Percentiles rank a stretch among this genome's conserved stretches.
Conservation (phyloP, 2,888 invertebrate genomes). For the Xanthorhoe designata region DNA sequence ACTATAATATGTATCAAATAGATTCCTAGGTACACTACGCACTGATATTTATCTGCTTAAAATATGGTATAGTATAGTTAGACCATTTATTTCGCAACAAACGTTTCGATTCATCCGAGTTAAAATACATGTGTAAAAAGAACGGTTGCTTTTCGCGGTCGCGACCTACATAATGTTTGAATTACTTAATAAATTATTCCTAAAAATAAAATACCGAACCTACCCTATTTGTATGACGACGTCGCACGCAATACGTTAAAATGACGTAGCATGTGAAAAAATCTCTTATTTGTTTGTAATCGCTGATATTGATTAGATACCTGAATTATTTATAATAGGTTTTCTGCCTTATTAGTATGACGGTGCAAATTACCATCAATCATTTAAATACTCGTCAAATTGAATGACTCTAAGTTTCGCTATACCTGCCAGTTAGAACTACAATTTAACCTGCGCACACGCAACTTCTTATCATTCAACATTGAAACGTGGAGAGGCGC, state of each 20-base stretch:
- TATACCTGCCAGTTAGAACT: slow-evolving; percentile 22
- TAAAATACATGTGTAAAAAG: too few species aligned
- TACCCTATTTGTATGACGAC: not conserved
- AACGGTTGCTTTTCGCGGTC: not conserved
- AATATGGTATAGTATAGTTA: too few species aligned
- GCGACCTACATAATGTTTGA: not conserved
- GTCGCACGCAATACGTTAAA: not conserved
- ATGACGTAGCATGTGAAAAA: not conserved
- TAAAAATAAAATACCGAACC: not conserved
- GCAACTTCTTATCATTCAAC: slow-evolving; percentile 65
- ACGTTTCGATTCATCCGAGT: too few species aligned
- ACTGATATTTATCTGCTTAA: too few species aligned
- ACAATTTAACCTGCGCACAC: slow-evolving; percentile 50
- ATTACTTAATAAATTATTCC: too few species aligned
- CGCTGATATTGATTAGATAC: not conserved
- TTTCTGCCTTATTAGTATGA: not conserved
- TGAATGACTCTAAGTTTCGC: slow-evolving; percentile 16
- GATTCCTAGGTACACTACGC: too few species aligned
- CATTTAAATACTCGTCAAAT: slow-evolving; percentile 9
- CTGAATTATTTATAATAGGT: not conserved
- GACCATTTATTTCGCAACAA: too few species aligned
- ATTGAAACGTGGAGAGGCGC: slow-evolving; percentile 57
- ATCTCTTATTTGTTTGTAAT: not conserved
- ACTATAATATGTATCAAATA: too few species aligned
- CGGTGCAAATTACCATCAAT: slow-evolving; percentile 2